Conservation (phyloP, 2,113 vertebrate genomes). For the Alectura lathami region DNA sequence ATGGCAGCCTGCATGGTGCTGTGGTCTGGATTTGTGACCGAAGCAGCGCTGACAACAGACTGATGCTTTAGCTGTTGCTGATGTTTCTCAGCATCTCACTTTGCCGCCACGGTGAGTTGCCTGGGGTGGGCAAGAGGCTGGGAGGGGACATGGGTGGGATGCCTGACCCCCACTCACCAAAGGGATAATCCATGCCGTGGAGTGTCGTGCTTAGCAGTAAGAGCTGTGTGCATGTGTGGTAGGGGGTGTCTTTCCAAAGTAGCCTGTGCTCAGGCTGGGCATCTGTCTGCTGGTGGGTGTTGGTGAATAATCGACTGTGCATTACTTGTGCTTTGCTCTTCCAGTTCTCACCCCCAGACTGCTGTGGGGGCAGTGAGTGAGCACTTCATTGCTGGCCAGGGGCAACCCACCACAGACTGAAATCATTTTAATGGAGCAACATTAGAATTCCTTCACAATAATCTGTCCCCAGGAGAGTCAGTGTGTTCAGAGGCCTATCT, state of each 20-base stretch:
- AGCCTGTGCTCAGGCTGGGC: background rate
- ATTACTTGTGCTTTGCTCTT: background rate
- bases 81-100: background rate
- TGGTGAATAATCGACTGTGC: background rate
- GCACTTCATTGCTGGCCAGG: background rate
- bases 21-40: background rate
- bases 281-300: background rate
- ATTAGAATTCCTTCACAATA: background rate
- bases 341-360: background rate
- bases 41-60: background rate
- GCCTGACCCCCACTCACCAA: background rate
- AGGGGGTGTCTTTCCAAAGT: background rate
- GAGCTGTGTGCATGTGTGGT: background rate
- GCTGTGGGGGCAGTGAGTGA: accelerated
- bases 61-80: background rate
- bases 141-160: background rate
- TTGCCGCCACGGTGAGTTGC: background rate
- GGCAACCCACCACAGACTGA: background rate
- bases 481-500: background rate
- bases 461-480: background rate
- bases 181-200: background rate
- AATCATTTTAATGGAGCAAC: background rate
- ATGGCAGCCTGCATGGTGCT: accelerated
- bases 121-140: background rate
- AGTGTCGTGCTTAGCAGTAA: background rate